Evolutionary conservation across 2,888 invertebrate genomes (phyloP), one percentile per base, ranked within the genome.

Genomic region (Rhamphomyia laevipes): DNA sequence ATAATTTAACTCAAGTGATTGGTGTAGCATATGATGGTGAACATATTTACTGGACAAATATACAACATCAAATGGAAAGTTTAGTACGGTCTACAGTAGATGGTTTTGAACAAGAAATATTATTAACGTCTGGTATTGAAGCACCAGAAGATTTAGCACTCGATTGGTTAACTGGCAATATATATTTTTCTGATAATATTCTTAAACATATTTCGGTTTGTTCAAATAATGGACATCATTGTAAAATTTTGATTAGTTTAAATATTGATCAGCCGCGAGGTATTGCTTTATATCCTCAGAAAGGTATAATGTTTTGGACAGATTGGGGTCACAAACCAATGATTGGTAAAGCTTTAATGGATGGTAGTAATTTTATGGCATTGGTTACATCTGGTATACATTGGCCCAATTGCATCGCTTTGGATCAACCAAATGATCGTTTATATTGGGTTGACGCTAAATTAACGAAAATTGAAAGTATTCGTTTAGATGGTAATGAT

Each of bases 371-470:
- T 1, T 71, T 79, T 0, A 64, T 64, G 5, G 63, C 75, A 0
- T 73, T 95, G 47, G 77, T 92, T 0, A 73, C 74, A 1, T 67
- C 75, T 0, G 71, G 86, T 53, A 73, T 84, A 21, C 69, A 72
- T 18, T 90, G 87, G 84, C 91, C 95, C 0, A 90, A 89, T 58
- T 92, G 92, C 1, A 71, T 97, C 16, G 77, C 90, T 0, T 65
- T 95, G 40, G 96, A 96, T 66, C 77, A 80, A 58, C 80, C 84
- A 3, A 84, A 81, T 56, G 73, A 77, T 40, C 75, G 92, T 11
- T 68, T 97, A 6, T 97, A 93, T 68, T 96, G 88, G 87, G 84
- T 87, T 3, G 95, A 96, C 66, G 84, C 81, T 11, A 82, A 82
- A 61, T 61, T 79, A 35, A 75, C 74, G 57, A 78, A 74, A 0